These are phyloP conservation scores for Mesoclemmys tuberculata DNA, from an alignment of 2,113 vertebrate genomes.

Conservation along the genomic window DNA sequence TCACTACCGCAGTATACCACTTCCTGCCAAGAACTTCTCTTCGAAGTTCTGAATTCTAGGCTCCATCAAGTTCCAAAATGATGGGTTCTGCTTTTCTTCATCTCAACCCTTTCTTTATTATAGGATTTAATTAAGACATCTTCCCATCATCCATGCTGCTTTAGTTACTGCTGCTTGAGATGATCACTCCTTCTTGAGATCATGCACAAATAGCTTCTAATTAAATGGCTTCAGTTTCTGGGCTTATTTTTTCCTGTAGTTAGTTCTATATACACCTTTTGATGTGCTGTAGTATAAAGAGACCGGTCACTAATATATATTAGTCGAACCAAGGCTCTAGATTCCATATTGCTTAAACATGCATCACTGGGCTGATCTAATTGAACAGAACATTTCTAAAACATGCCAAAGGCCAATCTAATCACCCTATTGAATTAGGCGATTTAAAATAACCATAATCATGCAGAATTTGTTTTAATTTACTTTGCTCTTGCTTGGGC, in stretches of 20 bases:
- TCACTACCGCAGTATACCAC: neutral
- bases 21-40: neutral
- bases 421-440: neutral
- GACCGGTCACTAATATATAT: neutral
- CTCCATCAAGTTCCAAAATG: neutral
- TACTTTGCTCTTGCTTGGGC: neutral
- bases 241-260: neutral
- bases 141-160: neutral
- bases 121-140: neutral
- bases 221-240: neutral
- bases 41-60: neutral
- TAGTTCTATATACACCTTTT: too few relatives aligned
- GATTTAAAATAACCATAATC: neutral
- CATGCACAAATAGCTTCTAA: neutral
- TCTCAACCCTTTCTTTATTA: neutral
- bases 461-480: neutral
- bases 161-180: neutral
- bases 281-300: neutral
- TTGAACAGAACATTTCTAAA: neutral
- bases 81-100: neutral
- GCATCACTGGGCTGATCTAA: neutral
- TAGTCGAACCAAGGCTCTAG: neutral
- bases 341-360: fast-evolving
- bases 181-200: neutral
- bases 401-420: neutral